phyloP scores from a whole-genome alignment of 2,888 invertebrate species.

The Cantharis rustica region DNA sequence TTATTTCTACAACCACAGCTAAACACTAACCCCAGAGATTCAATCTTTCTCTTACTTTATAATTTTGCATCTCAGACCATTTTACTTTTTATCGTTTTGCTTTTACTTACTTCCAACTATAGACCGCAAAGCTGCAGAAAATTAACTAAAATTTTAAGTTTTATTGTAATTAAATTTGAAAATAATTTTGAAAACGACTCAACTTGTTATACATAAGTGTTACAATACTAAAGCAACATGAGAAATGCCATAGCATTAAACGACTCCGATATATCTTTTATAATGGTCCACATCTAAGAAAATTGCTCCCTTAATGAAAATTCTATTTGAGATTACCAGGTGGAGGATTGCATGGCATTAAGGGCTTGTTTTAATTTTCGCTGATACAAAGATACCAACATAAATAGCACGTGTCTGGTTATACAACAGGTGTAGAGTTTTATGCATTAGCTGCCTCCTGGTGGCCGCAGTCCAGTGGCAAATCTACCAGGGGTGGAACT shows the following conservation, averaged over 20 bases:
- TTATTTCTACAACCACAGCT: slow-evolving; percentile 3
- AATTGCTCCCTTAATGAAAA: slow-evolving; percentile 19
- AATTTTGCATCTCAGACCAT: background rate
- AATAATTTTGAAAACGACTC: background rate
- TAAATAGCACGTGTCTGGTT: slow-evolving; percentile 19
- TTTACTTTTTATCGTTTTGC: background rate
- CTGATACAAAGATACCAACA: background rate
- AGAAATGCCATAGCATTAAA: slow-evolving; percentile 19
- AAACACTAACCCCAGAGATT: slow-evolving; percentile 1
- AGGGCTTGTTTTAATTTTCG: background rate
- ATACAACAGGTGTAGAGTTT: slow-evolving; percentile 24
- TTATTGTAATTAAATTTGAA: background rate
- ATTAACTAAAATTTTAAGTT: background rate
- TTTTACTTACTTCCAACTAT: background rate
- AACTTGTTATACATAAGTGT: slow-evolving; percentile 3
- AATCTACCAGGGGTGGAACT: slow-evolving; percentile 43
- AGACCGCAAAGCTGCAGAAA: background rate
- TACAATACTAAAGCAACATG: background rate
- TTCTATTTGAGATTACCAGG: slow-evolving; percentile 11
- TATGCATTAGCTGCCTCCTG: slow-evolving; percentile 34
- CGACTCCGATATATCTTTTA: slow-evolving; percentile 8
- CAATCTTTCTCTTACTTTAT: background rate
- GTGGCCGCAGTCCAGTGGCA: slow-evolving; percentile 42
- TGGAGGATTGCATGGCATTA: background rate
- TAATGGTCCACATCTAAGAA: slow-evolving; percentile 11